Evolutionary conservation across 2,888 invertebrate genomes (phyloP).

Genomic region (Harpalus rubripes): DNA sequence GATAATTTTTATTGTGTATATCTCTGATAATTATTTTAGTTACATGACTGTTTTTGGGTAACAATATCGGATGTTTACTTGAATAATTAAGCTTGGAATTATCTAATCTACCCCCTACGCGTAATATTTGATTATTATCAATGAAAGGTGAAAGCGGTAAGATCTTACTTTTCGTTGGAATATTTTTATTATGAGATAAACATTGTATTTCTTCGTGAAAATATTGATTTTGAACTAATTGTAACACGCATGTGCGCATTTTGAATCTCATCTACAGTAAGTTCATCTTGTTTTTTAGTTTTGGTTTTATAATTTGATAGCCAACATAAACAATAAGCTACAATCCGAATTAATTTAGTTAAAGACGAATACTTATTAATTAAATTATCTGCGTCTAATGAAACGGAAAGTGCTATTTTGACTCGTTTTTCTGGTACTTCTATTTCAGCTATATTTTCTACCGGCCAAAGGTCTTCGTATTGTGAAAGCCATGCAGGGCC

Average conservation of each 20-base stretch:
- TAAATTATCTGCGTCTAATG: background rate
- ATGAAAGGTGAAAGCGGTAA: slow-evolving; percentile 16
- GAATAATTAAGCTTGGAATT: slow-evolving; percentile 20
- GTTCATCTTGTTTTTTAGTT: background rate
- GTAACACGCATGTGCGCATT: slow-evolving; percentile 26
- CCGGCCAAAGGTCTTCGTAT: background rate
- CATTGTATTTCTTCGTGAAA: background rate
- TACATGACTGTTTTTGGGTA: slow-evolving; percentile 55
- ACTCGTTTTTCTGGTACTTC: slow-evolving; percentile 17
- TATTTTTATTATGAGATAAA: slow-evolving; percentile 5
- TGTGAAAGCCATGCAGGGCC: slow-evolving; percentile 33
- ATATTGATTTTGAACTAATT: slow-evolving; percentile 16
- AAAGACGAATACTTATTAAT: background rate
- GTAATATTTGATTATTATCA: slow-evolving; percentile 29
- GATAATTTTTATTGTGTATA: slow-evolving; percentile 22
- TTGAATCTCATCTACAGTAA: slow-evolving; percentile 19
- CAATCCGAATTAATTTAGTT: slow-evolving; percentile 21
- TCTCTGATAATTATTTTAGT: slow-evolving; percentile 55
- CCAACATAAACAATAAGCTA: slow-evolving; percentile 39
- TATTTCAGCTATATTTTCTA: background rate
- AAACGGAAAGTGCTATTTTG: slow-evolving; percentile 9
- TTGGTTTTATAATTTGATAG: background rate
- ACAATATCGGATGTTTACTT: slow-evolving; percentile 61
- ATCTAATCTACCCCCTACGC: slow-evolving; percentile 37
- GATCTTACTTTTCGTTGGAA: slow-evolving; percentile 23